Evolutionary conservation across 2,888 invertebrate genomes (phyloP).

Genomic region (Chrysina gloriosa): DNA sequence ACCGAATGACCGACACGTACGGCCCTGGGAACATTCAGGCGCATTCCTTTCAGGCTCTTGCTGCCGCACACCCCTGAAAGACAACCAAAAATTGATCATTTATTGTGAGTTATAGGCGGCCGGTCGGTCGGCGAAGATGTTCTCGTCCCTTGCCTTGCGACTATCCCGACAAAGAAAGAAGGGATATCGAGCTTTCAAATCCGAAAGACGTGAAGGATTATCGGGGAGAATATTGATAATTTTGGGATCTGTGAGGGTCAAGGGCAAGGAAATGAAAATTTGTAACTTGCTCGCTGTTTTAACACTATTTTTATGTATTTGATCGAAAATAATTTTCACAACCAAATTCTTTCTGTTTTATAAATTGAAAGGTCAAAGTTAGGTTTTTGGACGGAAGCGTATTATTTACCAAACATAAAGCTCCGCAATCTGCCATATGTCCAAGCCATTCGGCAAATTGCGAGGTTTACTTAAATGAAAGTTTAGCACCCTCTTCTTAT

Average conservation of each 20-base stretch:
- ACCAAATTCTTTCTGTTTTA: too few relatives aligned
- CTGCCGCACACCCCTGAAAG: slow-evolving; percentile 61
- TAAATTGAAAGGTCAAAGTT: too few relatives aligned
- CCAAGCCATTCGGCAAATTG: too few relatives aligned
- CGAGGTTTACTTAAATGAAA: too few relatives aligned
- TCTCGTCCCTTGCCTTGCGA: not conserved
- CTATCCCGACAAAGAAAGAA: not conserved
- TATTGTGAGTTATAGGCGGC: slow-evolving; percentile 25
- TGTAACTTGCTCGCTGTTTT: too few relatives aligned
- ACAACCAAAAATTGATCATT: slow-evolving; percentile 29
- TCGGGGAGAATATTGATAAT: not conserved
- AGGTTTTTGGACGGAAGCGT: too few relatives aligned
- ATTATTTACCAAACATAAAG: too few relatives aligned
- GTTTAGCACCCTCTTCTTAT: too few relatives aligned
- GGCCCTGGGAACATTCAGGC: slow-evolving; percentile 61
- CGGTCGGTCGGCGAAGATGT: not conserved
- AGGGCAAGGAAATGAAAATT: not conserved
- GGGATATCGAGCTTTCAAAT: not conserved
- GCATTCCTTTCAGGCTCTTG: slow-evolving; percentile 60
- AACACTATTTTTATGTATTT: too few relatives aligned
- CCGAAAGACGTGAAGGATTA: not conserved
- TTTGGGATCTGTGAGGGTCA: not conserved
- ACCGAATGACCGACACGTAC: slow-evolving; percentile 64
- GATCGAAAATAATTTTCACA: too few relatives aligned
- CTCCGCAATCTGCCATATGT: too few relatives aligned